Percentiles rank a stretch among this genome's conserved stretches.
Conservation (phyloP, 2,113 vertebrate species). For the Apistogramma diplotaenia region DNA sequence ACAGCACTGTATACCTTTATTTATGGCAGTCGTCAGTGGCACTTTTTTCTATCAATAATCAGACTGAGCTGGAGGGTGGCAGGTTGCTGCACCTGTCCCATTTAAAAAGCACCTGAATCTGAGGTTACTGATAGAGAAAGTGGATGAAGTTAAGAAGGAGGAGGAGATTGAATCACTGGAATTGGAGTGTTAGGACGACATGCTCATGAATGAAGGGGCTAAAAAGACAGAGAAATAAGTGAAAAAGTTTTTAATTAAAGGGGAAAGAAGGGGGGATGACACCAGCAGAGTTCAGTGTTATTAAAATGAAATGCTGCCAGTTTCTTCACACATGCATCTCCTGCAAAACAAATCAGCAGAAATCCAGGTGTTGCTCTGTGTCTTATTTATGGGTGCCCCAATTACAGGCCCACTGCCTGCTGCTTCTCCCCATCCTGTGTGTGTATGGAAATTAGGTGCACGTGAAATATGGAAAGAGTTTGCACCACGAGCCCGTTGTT, state of each 20-base stretch:
- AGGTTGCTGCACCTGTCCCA: conserved; percentile 20
- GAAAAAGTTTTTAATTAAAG: neutral
- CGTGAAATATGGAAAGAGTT: conserved; percentile 43
- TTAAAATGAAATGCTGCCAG: conserved; percentile 37
- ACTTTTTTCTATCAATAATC: conserved; percentile 24
- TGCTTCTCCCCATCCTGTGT: conserved; percentile 18
- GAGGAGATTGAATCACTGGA: conserved; percentile 7
- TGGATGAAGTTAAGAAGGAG: neutral
- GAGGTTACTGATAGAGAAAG: conserved; percentile 10
- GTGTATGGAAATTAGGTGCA: conserved; percentile 35
- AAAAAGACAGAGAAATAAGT: neutral
- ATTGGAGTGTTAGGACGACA: neutral
- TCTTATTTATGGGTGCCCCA: conserved; percentile 59
- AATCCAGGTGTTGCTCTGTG: conserved; percentile 28
- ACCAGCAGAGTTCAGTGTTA: neutral
- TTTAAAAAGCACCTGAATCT: conserved; percentile 30
- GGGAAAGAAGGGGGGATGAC: neutral
- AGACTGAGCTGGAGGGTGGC: conserved; percentile 12
- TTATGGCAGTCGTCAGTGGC: neutral
- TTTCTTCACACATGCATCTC: conserved; percentile 37
- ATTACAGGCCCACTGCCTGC: conserved; percentile 42
- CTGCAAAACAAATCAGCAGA: conserved; percentile 48
- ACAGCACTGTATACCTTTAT: neutral
- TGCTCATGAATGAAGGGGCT: neutral
- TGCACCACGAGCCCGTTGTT: conserved; percentile 7